These are phyloP conservation scores for Drosophila sordidula DNA, from an alignment of 2,888 invertebrate species.

Conservation along the genomic window DNA sequence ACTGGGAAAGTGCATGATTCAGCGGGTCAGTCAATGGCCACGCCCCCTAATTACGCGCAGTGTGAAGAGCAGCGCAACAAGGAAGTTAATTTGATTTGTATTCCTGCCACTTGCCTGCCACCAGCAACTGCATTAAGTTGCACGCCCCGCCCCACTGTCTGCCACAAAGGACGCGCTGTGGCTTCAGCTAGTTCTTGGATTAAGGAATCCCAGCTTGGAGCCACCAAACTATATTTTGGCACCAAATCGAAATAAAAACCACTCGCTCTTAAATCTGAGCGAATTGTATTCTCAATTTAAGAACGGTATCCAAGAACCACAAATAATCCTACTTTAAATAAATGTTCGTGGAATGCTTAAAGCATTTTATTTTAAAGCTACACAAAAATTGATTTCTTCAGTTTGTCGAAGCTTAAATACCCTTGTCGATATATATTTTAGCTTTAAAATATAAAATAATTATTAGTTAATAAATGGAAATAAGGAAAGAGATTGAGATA, in stretches of 20 bases:
- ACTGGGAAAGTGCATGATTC: conserved; percentile 34
- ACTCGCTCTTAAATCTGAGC: neutral
- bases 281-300: neutral
- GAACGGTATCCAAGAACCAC: neutral
- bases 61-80: conserved; percentile 20
- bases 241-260: neutral
- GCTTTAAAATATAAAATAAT: too few relatives aligned
- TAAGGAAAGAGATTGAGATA: too few relatives aligned
- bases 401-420: neutral
- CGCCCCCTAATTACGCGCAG: conserved; percentile 42
- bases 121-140: conserved; percentile 24
- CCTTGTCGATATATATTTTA: too few relatives aligned
- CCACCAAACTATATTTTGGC: neutral
- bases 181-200: neutral
- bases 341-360: too few relatives aligned
- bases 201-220: conserved; percentile 1
- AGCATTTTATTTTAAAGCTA: too few relatives aligned
- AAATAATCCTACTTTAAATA: too few relatives aligned
- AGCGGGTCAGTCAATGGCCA: conserved; percentile 32
- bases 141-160: conserved; percentile 9
- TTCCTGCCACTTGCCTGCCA: conserved; percentile 66
- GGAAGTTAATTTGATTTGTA: conserved; percentile 72
- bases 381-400: too few relatives aligned
- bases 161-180: neutral
- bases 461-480: too few relatives aligned